Percentiles rank a stretch among this genome's conserved stretches.
Evolutionary conservation across 2,888 invertebrate genomes (phyloP).

Genomic region (Nebria salina): DNA sequence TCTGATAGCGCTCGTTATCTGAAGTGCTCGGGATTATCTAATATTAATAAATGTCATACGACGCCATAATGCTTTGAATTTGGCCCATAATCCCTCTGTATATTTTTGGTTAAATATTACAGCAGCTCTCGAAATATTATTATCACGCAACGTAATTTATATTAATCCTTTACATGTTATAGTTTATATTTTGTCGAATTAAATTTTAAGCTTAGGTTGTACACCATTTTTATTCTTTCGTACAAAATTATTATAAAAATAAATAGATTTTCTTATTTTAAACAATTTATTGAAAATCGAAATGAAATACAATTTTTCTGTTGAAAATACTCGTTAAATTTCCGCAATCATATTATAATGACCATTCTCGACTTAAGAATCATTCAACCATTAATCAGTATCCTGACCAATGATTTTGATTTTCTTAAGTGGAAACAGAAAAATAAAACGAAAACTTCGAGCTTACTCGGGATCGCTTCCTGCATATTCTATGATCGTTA

Average conservation of each 20-base stretch:
- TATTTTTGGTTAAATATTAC: neutral
- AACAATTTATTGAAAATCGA: too few relatives aligned
- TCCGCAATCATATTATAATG: neutral
- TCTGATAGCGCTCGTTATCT: neutral
- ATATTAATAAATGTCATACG: conserved; percentile 16
- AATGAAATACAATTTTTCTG: neutral
- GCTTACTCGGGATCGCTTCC: neutral
- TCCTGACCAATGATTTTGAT: neutral
- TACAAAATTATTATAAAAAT: too few relatives aligned
- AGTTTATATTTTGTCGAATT: neutral
- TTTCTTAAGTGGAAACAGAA: neutral
- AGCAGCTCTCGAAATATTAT: neutral
- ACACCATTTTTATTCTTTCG: too few relatives aligned
- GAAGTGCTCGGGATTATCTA: conserved; percentile 13
- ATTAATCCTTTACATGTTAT: neutral
- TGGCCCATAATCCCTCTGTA: neutral
- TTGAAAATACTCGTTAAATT: neutral
- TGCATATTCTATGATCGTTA: neutral
- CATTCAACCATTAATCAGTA: neutral
- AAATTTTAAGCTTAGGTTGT: neutral
- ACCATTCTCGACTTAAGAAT: neutral
- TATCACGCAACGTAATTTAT: neutral
- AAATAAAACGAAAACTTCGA: neutral
- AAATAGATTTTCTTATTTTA: too few relatives aligned
- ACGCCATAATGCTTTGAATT: neutral